These are phyloP conservation scores for Anseranas semipalmata DNA, from an alignment of 2,113 vertebrate genomes.

Conservation along the genomic window DNA sequence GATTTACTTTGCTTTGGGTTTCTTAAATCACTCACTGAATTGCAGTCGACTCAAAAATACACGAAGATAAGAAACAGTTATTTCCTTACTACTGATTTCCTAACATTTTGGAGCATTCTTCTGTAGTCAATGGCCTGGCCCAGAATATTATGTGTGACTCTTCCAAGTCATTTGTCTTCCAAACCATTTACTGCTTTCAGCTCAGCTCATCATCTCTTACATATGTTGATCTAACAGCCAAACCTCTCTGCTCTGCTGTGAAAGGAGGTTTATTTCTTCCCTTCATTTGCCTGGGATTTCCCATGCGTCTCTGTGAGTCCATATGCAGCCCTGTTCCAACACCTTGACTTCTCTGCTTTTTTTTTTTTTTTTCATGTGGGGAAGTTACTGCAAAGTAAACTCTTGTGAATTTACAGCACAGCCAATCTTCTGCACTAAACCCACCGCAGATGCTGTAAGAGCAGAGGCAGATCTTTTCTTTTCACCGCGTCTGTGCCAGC, in stretches of 20 bases:
- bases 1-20: not conserved
- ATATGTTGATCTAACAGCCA: not conserved
- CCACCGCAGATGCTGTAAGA: not conserved
- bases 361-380: not conserved
- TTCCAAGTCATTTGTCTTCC: not conserved
- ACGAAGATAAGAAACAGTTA: not conserved
- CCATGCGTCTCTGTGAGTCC: fast-evolving
- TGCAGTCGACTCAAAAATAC: not conserved
- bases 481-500: not conserved
- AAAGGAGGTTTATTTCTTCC: not conserved
- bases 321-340: not conserved
- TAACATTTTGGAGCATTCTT: not conserved
- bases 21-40: not conserved
- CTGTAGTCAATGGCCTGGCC: not conserved
- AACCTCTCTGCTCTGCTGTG: not conserved
- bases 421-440: not conserved
- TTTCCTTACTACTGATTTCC: not conserved
- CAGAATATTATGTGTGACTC: not conserved
- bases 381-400: not conserved
- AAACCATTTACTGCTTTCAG: not conserved
- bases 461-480: not conserved
- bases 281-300: not conserved
- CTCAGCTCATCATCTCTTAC: not conserved
- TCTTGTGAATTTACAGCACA: not conserved
- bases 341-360: not conserved